These are phyloP conservation scores for Tenrec ecaudatus DNA, from an alignment of 2,113 vertebrate genomes.

Conservation along the genomic window DNA sequence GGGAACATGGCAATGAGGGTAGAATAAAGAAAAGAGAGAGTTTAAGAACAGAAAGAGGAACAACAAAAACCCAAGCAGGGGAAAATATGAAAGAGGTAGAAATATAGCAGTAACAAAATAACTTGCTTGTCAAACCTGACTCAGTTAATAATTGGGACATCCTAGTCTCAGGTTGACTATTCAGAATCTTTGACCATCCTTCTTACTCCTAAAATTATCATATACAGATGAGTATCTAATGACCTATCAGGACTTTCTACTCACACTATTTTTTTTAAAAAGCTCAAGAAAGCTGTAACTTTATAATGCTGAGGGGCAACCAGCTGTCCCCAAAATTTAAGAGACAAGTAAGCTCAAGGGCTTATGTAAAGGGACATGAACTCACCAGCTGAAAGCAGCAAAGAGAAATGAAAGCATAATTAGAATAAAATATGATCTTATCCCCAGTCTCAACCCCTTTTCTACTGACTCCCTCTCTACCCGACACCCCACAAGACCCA, in stretches of 20 bases:
- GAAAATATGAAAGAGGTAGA: background rate
- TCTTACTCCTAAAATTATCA: slow-evolving; percentile 73
- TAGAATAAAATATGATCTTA: slow-evolving; percentile 44
- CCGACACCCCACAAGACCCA: background rate
- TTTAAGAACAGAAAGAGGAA: background rate
- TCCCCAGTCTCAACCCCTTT: background rate
- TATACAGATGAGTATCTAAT: slow-evolving; percentile 70
- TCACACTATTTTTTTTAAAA: slow-evolving; percentile 68
- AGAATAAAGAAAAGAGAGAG: background rate
- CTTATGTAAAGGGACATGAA: slow-evolving; percentile 63
- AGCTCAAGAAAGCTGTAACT: slow-evolving; percentile 72
- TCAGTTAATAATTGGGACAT: slow-evolving; percentile 4
- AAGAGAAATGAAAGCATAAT: slow-evolving; percentile 60
- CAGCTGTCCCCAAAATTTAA: slow-evolving; percentile 76
- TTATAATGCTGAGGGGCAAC: slow-evolving; percentile 68
- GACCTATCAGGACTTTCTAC: slow-evolving; percentile 59
- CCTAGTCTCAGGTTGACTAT: slow-evolving; percentile 34
- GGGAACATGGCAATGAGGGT: slow-evolving; percentile 4
- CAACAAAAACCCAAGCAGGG: too few relatives aligned
- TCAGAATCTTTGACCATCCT: slow-evolving; percentile 44
- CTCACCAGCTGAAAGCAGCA: slow-evolving; percentile 64
- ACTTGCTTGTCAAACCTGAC: background rate
- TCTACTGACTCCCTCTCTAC: background rate
- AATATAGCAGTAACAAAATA: background rate
- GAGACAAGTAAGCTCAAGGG: slow-evolving; percentile 60